Evolutionary conservation across 1,140 invertebrate species (phyloP).

Genomic region (Medauroidea extradentata): DNA sequence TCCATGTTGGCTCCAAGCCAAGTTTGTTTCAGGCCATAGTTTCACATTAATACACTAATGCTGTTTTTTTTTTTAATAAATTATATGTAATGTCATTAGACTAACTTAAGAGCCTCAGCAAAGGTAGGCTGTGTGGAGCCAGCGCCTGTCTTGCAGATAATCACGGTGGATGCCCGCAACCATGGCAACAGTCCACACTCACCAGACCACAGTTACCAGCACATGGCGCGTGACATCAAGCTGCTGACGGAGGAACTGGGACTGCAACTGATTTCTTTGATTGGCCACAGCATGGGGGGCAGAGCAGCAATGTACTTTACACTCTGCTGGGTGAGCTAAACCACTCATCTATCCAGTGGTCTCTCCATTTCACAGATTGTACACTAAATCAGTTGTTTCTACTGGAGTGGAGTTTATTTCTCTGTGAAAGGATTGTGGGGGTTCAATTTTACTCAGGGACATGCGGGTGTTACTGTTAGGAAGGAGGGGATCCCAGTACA

Average conservation of each 20-base stretch:
- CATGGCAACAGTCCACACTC: conserved; percentile 86
- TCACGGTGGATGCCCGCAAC: conserved; percentile 81
- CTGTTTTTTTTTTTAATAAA: background rate
- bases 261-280: conserved; percentile 57
- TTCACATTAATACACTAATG: background rate
- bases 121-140: no score
- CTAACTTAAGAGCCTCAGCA: no score
- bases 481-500: no score
- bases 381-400: no score
- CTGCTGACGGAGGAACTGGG: conserved; percentile 57
- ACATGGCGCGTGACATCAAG: conserved; percentile 69
- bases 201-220: conserved; percentile 60
- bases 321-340: conserved; percentile 57
- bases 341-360: no score
- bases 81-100: background rate
- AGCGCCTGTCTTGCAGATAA: conserved; percentile 49
- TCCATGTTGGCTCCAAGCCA: no score
- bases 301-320: conserved; percentile 75
- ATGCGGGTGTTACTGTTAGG: no score
- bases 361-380: no score
- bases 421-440: no score
- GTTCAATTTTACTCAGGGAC: no score
- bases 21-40: no score
- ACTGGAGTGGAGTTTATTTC: no score
- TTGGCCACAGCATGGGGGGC: conserved; percentile 92